Percentiles rank a stretch among this genome's conserved stretches.
phyloP scores from a whole-genome alignment of 1,140 invertebrate species.

The Lordiphosa clarofinis region DNA sequence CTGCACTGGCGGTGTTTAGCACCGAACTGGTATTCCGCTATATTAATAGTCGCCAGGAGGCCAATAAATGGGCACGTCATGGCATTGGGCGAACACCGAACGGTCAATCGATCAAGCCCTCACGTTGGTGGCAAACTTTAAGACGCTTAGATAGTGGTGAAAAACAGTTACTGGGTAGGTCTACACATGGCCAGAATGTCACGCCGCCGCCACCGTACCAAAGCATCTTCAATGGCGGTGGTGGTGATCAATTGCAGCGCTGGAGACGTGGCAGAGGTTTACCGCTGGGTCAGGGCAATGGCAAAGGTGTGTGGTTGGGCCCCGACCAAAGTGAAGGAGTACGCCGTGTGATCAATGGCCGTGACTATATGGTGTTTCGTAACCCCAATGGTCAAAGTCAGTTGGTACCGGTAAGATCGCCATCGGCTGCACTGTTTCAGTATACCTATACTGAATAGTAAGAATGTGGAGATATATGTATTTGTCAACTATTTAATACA shows the following conservation, averaged over 20 bases:
- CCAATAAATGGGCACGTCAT: constrained; percentile 64
- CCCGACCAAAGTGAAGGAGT: constrained; percentile 37
- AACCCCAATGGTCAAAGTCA: constrained; percentile 82
- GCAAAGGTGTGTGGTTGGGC: constrained; percentile 38
- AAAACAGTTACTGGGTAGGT: constrained; percentile 41
- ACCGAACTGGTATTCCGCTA: constrained; percentile 82
- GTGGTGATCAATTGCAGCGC: constrained; percentile 22
- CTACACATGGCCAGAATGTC: constrained; percentile 38
- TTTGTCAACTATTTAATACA: neutral
- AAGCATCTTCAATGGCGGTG: constrained; percentile 58
- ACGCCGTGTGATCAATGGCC: constrained; percentile 85
- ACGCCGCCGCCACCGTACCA: constrained; percentile 81
- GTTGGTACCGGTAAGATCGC: constrained; percentile 85
- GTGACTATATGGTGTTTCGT: constrained; percentile 86
- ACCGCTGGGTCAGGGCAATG: constrained; percentile 1
- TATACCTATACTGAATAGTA: constrained; percentile 79
- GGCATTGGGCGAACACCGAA: constrained; percentile 56
- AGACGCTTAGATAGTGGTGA: constrained; percentile 35
- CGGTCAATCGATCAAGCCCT: constrained; percentile 48
- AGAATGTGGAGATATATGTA: neutral
- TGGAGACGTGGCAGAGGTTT: constrained; percentile 79
- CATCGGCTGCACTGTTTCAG: constrained; percentile 87
- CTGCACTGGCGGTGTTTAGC: constrained; percentile 83
- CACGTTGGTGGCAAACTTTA: constrained; percentile 49
- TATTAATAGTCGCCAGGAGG: constrained; percentile 59